Percentiles rank a stretch among this genome's conserved stretches.
Conservation (phyloP, 1,140 invertebrate genomes). For the Acromyrmex echinatior region DNA sequence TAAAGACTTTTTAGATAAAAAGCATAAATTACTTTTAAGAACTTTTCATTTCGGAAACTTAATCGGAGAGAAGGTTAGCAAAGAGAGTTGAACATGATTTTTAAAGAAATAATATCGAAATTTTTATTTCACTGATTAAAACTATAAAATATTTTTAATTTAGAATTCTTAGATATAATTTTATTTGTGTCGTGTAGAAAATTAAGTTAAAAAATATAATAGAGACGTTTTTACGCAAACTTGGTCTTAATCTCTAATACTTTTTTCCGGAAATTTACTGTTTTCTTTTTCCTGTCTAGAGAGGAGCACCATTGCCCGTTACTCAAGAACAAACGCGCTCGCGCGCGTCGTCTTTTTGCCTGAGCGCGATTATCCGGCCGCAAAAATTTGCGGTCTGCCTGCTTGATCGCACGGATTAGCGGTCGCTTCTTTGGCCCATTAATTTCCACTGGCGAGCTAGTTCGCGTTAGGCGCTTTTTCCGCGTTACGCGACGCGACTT, state of each 20-base stretch:
- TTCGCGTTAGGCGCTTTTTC: slow-evolving; percentile 73
- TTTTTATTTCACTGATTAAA: background rate
- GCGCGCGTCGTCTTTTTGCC: slow-evolving; percentile 29
- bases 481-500: slow-evolving; percentile 28
- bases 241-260: background rate
- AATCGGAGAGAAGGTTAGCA: background rate
- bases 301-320: slow-evolving; percentile 5
- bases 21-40: slow-evolving; percentile 7
- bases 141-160: background rate
- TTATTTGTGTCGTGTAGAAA: background rate
- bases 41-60: too few relatives aligned
- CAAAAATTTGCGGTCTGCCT: slow-evolving; percentile 77
- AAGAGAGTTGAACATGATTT: too few relatives aligned
- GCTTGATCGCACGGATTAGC: slow-evolving; percentile 79
- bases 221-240: background rate
- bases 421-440: slow-evolving; percentile 80
- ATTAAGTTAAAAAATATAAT: background rate
- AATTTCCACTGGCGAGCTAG: slow-evolving; percentile 71
- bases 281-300: background rate
- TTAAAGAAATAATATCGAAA: background rate
- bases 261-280: background rate
- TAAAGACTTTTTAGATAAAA: background rate
- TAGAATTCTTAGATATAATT: background rate
- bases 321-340: slow-evolving; percentile 31
- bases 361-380: slow-evolving; percentile 73